These are phyloP conservation scores for Drosophila takahashii DNA, from an alignment of 1,140 invertebrate species.

Conservation along the genomic window DNA sequence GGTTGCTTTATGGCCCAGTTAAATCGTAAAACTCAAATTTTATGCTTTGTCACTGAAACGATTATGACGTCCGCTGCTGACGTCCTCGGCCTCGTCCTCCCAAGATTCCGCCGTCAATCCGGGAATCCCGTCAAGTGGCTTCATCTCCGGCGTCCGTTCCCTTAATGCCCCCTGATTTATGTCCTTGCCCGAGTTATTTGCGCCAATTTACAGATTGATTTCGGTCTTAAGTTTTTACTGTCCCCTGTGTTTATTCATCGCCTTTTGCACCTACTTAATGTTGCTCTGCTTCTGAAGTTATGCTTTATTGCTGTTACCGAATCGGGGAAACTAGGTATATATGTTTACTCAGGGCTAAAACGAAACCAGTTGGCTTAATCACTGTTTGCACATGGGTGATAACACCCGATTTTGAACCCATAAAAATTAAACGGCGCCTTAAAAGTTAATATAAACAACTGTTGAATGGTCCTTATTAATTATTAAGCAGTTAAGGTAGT, in stretches of 20 bases:
- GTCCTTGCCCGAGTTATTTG: conserved; percentile 64
- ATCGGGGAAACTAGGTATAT: not conserved
- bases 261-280: conserved; percentile 61
- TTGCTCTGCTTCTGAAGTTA: not conserved
- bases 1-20: conserved; percentile 82
- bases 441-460: not conserved
- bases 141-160: conserved; percentile 40
- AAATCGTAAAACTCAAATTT: conserved; percentile 84
- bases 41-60: conserved; percentile 83
- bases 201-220: conserved; percentile 78
- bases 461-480: conserved; percentile 1
- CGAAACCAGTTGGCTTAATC: conserved; percentile 4
- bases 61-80: conserved; percentile 78
- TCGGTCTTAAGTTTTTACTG: conserved; percentile 54
- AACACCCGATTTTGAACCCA: not conserved
- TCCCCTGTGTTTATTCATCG: conserved; percentile 40
- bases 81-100: conserved; percentile 4
- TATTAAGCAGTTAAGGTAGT: not conserved
- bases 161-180: conserved; percentile 66
- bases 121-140: conserved; percentile 54
- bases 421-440: not conserved
- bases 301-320: conserved; percentile 27
- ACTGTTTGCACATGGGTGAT: conserved; percentile 1
- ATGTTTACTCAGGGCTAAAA: not conserved
- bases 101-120: conserved; percentile 18